Base-by-base conservation (phyloP, 2,113 vertebrate genomes). In the Cariama cristata region DNA sequence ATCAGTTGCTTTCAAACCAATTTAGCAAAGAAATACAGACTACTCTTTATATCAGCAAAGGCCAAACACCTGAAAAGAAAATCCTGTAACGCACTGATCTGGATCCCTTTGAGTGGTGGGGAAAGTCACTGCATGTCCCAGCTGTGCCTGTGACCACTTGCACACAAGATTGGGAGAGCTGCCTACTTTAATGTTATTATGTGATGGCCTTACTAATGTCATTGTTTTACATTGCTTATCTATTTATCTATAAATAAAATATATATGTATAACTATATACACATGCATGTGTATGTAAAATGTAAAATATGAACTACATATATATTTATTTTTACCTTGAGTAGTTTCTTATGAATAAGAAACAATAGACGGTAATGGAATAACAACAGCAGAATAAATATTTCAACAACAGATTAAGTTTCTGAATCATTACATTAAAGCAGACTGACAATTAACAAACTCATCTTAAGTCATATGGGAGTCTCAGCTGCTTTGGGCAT, bases 381-480 rank as follows among this genome's bases (percentile, higher is more conserved):
- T 55, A 77, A 84, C 40, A 82, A 27, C 35, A 88, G 21, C 38
- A 87, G 33, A 79, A 86, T 84, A 94, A 95, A 64, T 90, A 95
- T 93, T 92, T 75, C 76, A 87, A 22, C 33, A 80, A 80, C 28
- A 86, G 40, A 75, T 64, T 47, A 83, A 79, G 59, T 55, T 92
- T 88, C 79, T 88, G 82, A 73, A 81, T 60, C 12, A 74, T 45
- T 81, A 93, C 84, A 64, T 64, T 87, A 79, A 96, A 95, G 33
- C 88, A 87, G 87, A 60, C 68, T 91, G 92, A 91, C 79, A 95
- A 92, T 55, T 90, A 92, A 93, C 88, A 96, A 94, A 87, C 60
- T 88, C 64, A 28, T 86, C 59, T 88, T 42, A 75, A 56, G 49
- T 47, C 88, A 72, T 18, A 33, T 4, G 64, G 64, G 76, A 93